Base-by-base conservation (phyloP, 2,113 vertebrate species). In the Notiomystis cincta region DNA sequence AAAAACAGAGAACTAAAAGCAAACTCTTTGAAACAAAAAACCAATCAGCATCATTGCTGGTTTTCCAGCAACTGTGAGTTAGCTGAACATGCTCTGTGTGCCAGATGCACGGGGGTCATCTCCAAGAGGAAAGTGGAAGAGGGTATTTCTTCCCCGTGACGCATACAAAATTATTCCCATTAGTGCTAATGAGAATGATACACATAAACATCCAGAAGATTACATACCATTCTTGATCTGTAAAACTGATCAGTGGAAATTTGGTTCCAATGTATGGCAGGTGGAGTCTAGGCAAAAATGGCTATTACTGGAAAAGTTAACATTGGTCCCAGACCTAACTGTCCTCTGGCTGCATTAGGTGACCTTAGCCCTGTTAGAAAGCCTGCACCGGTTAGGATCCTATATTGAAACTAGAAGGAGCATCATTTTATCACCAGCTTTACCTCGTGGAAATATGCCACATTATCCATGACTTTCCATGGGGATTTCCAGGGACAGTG, bases 141-240 rank as follows among this genome's bases (percentile, higher is more conserved):
- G 95, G 93, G 76, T 42, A 62, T 57, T 61, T 83, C 90, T 89
- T 96, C 95, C 85, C 90, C 64, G 88, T 95, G 95, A 96, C 5
- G 56, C 93, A 86, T 93, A 93, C 93, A 90, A 90, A 90, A 83
- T 92, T 95, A 96, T 95, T 95, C 95, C 92, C 92, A 96, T 93
- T 95, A 95, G 95, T 96, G 92, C 61, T 91, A 95, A 96, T 96
- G 90, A 96, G 96, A 96, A 97, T 96, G 90, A 97, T 78, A 95
- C 92, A 96, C 90, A 96, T 80, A 96, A 92, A 96, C 93, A 95
- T 86, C 93, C 95, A 96, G 93, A 97, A 96, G 90, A 96, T 96
- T 97, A 96, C 96, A 93, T 97, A 96, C 96, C 93, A 90, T 95
- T 96, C 96, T 94, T 92, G 95, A 80, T 96, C 93, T 94, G 95